These are phyloP conservation scores for Nomada hirtipes DNA, from an alignment of 2,888 invertebrate genomes.

Conservation along the genomic window DNA sequence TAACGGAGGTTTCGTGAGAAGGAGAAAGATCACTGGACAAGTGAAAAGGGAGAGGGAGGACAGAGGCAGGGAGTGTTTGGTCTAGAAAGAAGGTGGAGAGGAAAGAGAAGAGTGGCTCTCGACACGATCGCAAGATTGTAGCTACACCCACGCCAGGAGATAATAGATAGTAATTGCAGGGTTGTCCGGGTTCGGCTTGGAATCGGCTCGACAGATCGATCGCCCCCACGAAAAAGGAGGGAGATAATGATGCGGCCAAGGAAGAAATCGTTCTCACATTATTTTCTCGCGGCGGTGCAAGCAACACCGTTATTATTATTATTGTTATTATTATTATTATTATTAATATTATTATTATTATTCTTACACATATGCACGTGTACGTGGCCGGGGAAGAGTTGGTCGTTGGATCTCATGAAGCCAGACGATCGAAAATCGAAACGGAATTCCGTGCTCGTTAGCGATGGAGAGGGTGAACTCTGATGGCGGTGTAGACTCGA, in stretches of 20 bases:
- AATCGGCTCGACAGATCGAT: slow-evolving; percentile 81
- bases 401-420: slow-evolving; percentile 12
- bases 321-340: slow-evolving; percentile 49
- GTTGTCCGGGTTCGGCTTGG: slow-evolving; percentile 72
- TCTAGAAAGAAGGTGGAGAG: slow-evolving; percentile 22
- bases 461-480: neutral
- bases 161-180: slow-evolving; percentile 81
- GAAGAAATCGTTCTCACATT: slow-evolving; percentile 83
- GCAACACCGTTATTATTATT: slow-evolving; percentile 58
- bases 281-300: slow-evolving; percentile 81
- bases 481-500: neutral
- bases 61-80: neutral
- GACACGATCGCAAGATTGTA: slow-evolving; percentile 81
- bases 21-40: slow-evolving; percentile 2
- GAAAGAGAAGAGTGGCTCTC: slow-evolving; percentile 68
- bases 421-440: slow-evolving; percentile 53
- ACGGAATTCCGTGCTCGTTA: slow-evolving; percentile 40
- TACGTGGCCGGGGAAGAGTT: neutral
- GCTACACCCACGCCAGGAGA: slow-evolving; percentile 80
- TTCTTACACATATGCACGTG: slow-evolving; percentile 53
- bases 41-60: neutral
- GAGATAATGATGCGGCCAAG: slow-evolving; percentile 80
- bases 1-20: slow-evolving; percentile 31
- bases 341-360: slow-evolving; percentile 40
- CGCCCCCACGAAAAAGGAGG: slow-evolving; percentile 69